phyloP scores from a whole-genome alignment of 2,888 invertebrate species.

The Matsumyia berberina region DNA sequence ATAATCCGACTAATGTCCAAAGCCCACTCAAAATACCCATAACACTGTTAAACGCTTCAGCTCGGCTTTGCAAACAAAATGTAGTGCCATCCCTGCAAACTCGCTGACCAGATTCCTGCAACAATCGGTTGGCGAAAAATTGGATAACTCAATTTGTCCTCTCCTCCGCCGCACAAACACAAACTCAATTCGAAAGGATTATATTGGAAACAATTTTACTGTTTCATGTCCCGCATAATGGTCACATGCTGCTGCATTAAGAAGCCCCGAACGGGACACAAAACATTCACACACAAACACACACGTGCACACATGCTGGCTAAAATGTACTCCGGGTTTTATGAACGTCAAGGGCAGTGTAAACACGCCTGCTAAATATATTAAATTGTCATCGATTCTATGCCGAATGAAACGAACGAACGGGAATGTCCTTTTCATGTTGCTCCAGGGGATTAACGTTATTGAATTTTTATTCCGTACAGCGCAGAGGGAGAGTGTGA shows the following conservation, averaged over 20 bases:
- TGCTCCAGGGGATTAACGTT: conserved; percentile 69
- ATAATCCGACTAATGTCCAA: too few relatives aligned
- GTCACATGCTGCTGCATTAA: conserved; percentile 49
- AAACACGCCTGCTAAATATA: conserved; percentile 74
- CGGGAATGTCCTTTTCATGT: conserved; percentile 71
- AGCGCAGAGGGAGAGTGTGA: conserved; percentile 5
- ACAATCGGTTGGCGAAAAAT: conserved; percentile 50
- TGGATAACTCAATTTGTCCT: conserved; percentile 49
- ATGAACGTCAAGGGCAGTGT: conserved; percentile 73
- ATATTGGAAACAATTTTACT: conserved; percentile 51
- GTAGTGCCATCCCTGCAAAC: neutral
- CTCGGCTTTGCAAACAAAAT: too few relatives aligned
- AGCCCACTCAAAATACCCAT: too few relatives aligned
- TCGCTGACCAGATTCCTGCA: conserved; percentile 2
- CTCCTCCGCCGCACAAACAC: conserved; percentile 4
- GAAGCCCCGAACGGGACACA: conserved; percentile 27
- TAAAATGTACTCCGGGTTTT: conserved; percentile 64
- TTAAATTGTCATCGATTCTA: conserved; percentile 73
- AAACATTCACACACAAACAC: neutral
- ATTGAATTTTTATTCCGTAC: conserved; percentile 68
- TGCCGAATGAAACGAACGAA: conserved; percentile 55
- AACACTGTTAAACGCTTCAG: too few relatives aligned
- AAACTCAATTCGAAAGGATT: conserved; percentile 58
- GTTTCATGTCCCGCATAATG: conserved; percentile 51
- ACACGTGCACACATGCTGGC: conserved; percentile 4